phyloP scores from a whole-genome alignment of 2,113 vertebrate species.

The Thoracochromis brauschi region DNA sequence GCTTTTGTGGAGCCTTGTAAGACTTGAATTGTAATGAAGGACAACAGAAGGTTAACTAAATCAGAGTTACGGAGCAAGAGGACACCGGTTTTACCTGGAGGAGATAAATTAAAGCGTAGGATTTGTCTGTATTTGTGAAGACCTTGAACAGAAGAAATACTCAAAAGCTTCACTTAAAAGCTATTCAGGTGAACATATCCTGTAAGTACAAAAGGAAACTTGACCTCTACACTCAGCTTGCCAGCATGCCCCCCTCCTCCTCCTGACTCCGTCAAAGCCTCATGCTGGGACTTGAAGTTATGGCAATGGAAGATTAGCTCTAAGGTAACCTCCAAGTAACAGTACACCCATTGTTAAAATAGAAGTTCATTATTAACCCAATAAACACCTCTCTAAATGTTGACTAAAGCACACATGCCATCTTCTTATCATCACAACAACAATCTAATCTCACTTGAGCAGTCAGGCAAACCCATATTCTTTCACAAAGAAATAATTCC shows the following conservation, averaged over 20 bases:
- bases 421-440: background rate
- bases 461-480: background rate
- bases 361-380: constrained; percentile 41
- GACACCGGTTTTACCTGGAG: background rate
- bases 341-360: background rate
- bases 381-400: background rate
- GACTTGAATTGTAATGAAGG: background rate
- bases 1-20: background rate
- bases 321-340: constrained; percentile 17
- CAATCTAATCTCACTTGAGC: background rate
- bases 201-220: background rate
- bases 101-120: background rate
- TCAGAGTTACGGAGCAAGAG: background rate
- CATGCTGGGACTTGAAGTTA: constrained; percentile 11
- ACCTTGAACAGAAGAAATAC: background rate
- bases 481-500: background rate
- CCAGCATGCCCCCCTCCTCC: background rate
- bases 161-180: background rate
- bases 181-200: background rate
- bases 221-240: constrained; percentile 8
- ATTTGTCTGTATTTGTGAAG: background rate
- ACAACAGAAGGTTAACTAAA: background rate
- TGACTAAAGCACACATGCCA: background rate
- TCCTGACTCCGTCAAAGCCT: background rate
- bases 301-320: constrained; percentile 25